Evolutionary conservation across 1,140 invertebrate species (phyloP).

Genomic region (Rhopalosiphum padi): DNA sequence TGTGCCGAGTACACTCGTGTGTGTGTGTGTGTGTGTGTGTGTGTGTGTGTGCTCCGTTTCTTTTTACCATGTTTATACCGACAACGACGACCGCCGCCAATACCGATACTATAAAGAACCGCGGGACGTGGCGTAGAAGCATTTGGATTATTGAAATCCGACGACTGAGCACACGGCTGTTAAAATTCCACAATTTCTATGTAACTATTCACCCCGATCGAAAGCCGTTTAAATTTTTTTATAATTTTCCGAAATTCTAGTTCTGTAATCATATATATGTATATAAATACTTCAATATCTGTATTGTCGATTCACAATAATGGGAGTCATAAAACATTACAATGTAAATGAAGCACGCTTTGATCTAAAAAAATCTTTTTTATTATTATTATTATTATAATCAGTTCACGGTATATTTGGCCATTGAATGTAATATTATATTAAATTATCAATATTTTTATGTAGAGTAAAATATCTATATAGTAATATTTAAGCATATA

Average conservation of each 20-base stretch:
- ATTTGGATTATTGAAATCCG: constrained; percentile 36
- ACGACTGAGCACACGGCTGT: background rate
- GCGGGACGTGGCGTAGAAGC: background rate
- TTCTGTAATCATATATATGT: background rate
- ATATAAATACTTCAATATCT: background rate
- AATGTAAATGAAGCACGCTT: background rate
- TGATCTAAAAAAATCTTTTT: background rate
- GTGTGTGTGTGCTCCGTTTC: background rate
- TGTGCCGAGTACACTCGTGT: too few species aligned
- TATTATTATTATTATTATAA: background rate
- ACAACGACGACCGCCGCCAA: background rate
- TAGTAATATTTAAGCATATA: background rate
- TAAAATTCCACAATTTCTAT: background rate
- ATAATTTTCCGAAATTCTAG: background rate
- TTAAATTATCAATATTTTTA: too few species aligned
- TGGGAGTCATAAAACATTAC: background rate
- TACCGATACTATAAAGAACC: background rate
- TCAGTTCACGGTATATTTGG: too few species aligned
- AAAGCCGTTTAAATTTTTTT: background rate
- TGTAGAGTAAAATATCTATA: background rate
- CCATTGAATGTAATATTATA: too few species aligned
- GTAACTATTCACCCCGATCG: background rate
- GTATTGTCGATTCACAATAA: background rate
- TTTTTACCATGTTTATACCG: background rate
- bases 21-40: background rate